Conservation (phyloP, 92 coral and sea anemone genomes). For the Porites evermanni region DNA sequence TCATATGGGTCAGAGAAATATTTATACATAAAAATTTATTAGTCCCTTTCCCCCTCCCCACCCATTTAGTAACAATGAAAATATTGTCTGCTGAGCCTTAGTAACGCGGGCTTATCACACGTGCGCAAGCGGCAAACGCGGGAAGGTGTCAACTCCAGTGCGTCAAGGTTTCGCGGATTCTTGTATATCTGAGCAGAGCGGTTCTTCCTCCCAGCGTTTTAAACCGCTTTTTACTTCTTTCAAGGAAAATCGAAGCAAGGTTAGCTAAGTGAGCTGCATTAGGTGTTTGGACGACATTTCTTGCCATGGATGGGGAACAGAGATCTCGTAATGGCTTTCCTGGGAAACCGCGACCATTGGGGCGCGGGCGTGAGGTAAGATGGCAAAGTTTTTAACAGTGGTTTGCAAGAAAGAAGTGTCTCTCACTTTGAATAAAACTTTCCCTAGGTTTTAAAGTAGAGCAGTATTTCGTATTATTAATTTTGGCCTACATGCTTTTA, state of each 20-base stretch:
- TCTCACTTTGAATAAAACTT: not conserved
- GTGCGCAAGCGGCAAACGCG: slow-evolving; percentile 4
- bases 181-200: not conserved
- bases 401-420: not conserved
- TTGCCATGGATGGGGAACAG: slow-evolving; percentile 29
- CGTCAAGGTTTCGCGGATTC: not conserved
- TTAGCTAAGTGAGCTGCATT: not conserved
- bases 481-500: too few species aligned
- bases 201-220: not conserved
- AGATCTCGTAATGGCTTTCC: slow-evolving; percentile 8
- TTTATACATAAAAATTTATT: too few species aligned
- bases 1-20: too few species aligned
- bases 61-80: too few species aligned
- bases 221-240: not conserved
- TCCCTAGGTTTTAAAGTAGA: not conserved
- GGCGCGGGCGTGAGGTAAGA: slow-evolving; percentile 32
- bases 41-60: too few species aligned
- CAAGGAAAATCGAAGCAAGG: not conserved
- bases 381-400: not conserved
- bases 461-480: too few species aligned
- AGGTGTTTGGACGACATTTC: not conserved
- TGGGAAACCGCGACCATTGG: slow-evolving; percentile 21
- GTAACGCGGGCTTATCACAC: not conserved
- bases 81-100: not conserved
- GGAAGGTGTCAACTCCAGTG: slow-evolving; percentile 31